A percentile compares a stretch with the other conserved stretches of the same genome.
These are phyloP conservation scores for Holcopasites calliopsidis DNA, from an alignment of 1,140 invertebrate species.

Conservation along the genomic window DNA sequence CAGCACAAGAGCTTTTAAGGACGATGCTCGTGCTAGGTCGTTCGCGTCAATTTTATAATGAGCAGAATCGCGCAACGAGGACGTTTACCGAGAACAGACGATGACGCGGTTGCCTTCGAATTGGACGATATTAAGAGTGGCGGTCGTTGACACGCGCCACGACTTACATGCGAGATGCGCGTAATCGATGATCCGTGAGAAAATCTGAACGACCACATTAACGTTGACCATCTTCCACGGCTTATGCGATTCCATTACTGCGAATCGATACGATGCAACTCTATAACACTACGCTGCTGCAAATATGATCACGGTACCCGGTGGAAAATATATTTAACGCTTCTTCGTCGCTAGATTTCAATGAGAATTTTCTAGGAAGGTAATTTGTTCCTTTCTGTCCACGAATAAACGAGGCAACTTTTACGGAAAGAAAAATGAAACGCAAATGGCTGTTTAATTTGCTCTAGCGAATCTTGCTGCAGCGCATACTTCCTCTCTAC, in stretches of 20 bases:
- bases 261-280: background rate
- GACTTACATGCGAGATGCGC: constrained; percentile 16
- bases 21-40: no score
- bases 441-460: no score
- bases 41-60: constrained; percentile 4
- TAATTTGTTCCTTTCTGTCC: background rate
- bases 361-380: no score
- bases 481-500: no score
- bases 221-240: background rate
- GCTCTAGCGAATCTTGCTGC: no score
- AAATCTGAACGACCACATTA: constrained; percentile 28
- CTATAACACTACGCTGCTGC: background rate
- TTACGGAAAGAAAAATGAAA: no score
- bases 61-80: constrained; percentile 9
- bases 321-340: background rate
- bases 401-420: no score
- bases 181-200: constrained; percentile 61
- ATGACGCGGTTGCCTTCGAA: constrained; percentile 42
- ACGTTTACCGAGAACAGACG: constrained; percentile 46
- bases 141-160: constrained; percentile 60
- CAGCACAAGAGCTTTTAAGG: no score
- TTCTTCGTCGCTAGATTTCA: background rate
- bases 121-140: constrained; percentile 61
- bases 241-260: background rate
- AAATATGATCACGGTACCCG: no score